Base-by-base conservation (phyloP, 1,140 invertebrate species). In the Sarcophaga bullata region DNA sequence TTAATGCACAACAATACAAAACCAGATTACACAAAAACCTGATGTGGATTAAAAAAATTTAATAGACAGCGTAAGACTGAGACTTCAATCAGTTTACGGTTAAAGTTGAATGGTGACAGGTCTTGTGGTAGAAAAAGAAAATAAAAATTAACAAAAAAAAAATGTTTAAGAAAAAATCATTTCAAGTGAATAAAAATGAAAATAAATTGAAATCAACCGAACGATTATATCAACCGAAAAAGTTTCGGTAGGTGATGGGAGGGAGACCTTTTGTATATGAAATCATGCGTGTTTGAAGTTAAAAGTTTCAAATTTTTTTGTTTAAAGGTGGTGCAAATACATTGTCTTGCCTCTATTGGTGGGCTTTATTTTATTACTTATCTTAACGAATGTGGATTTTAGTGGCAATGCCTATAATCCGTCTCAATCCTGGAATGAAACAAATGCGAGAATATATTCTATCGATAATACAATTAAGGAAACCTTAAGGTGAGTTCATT, bases 301-400 rank as follows among this genome's bases (percentile, higher is more conserved):
- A n/a, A 48, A 37, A 50, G 19, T 49, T 15, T 15, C 3, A 72
- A 13, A 50, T 82, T 68, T 13, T 46, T 9, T 11, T 68, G 8
- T 54, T 15, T 68, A 10, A 48, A 83, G 82, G 2, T 83, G 80
- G 82, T 76, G 52, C 11, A 81, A 81, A 68, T 83, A 15, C 72
- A 25, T 81, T 1, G 46, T 78, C 37, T 25, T 81, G 13, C 72
- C 54, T 9, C 7, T 72, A 6, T 17, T 83, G n/a, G 47, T 78
- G n/a, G 82, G 80, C 13, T 83, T 83, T 49, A 25, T 75, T 46
- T 54, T 83, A 50, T 73, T 83, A n/a, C 46, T 83, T 25, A 50
- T 83, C 25, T 47, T 83, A 62, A 68, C 72, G 11, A 83, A 83
- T 81, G 82, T 83, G 4, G 80, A 81, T 80, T 83, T 83, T 50